Base-by-base conservation (phyloP, 1,140 invertebrate species). In the Octopus bimaculoides region DNA sequence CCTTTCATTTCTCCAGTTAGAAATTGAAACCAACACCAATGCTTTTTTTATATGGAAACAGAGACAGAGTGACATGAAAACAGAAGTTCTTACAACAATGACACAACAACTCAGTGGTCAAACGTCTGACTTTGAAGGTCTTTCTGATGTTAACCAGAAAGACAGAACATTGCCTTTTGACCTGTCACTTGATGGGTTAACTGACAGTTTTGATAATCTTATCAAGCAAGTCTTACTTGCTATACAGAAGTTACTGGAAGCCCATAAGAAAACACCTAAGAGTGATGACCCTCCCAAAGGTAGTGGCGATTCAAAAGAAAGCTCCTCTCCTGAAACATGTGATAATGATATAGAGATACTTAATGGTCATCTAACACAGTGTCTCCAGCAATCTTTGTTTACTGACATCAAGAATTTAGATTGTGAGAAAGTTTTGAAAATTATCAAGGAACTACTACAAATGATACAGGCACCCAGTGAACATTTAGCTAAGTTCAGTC, bases 21-120 rank as follows among this genome's bases (percentile, higher is more conserved):
- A 75, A 52, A 75, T 75, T 52, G 20, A 75, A 41, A 17, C 26
- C 26, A 41, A 7, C 5, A 53, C 74, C 7, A 14, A 75, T 8
- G 74, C 74, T 1, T 75, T 75, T 17, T 75, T 75, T 41, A 41
- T 53, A 7, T 75, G 74, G 74, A n/a, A 75, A 17, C 17, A 71
- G 26, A 71, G 26, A 17, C 66, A 71, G 66, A 41, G 26, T 41
- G 26, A 41, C 26, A 41, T 41, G 26, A 71, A 17, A 17, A 14
- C 66, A n/a, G 66, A 71, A n/a, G 66, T n/a, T 6, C 17, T 71
- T n/a, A 71, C 17, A 6, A 20, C 66, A 5, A 6, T 71, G 66
- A 71, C 26, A 71, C 17, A 71, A 71, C 66, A 71, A 20, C 26
- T 9, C 26, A 6, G 26, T n/a, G 66, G 66, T 17, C 66, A 71